A percentile compares a stretch with the other conserved stretches of the same genome.
Conservation (phyloP, 92 coral and sea anemone species). For the Anthopleura xanthogrammica region DNA sequence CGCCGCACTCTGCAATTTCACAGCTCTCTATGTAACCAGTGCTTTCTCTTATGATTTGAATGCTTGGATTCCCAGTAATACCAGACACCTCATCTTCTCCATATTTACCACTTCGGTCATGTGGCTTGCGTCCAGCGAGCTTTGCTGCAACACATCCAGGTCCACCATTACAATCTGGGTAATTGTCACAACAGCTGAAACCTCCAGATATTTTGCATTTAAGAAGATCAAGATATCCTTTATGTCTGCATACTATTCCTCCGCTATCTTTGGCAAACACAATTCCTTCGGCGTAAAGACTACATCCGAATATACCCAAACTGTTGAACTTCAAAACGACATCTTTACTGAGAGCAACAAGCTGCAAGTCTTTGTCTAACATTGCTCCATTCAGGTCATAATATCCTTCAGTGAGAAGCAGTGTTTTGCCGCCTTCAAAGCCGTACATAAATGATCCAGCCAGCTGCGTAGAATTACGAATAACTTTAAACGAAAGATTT, state of each 20-base stretch:
- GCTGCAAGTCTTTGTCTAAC: slow-evolving; percentile 22
- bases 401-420: slow-evolving; percentile 55
- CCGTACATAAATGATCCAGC: slow-evolving; percentile 8
- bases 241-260: slow-evolving; percentile 18
- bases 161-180: slow-evolving; percentile 79
- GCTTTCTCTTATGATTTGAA: slow-evolving; percentile 33
- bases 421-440: slow-evolving; percentile 25
- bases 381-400: slow-evolving; percentile 29
- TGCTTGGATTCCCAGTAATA: slow-evolving; percentile 37
- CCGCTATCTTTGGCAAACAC: slow-evolving; percentile 35
- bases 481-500: background rate
- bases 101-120: slow-evolving; percentile 51
- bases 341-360: slow-evolving; percentile 43
- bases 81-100: slow-evolving; percentile 41
- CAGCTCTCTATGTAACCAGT: slow-evolving; percentile 52
- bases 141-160: slow-evolving; percentile 58
- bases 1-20: slow-evolving; percentile 49
- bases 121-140: slow-evolving; percentile 29
- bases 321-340: slow-evolving; percentile 20
- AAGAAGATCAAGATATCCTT: slow-evolving; percentile 14
- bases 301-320: background rate
- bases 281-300: slow-evolving; percentile 51
- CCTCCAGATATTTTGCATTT: slow-evolving; percentile 52
- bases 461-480: slow-evolving; percentile 40
- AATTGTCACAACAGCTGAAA: slow-evolving; percentile 57